Percentiles rank a stretch among this genome's conserved stretches.
Conservation (phyloP, 2,888 invertebrate species). For the Athalia rosae region DNA sequence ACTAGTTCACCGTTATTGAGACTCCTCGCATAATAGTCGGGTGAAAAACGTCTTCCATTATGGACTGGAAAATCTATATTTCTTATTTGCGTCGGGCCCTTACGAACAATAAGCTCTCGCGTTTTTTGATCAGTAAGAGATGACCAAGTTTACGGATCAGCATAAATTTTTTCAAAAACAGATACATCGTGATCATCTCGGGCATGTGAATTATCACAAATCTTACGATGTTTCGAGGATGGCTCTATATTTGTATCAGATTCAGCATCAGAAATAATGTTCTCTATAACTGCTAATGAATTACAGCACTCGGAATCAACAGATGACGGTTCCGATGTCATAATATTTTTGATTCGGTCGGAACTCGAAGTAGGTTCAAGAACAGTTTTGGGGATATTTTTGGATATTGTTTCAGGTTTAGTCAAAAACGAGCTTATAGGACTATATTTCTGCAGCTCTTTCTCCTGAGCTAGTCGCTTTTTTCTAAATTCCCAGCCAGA, state of each 20-base stretch:
- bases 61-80: conserved; percentile 47
- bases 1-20: conserved; percentile 49
- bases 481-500: conserved; percentile 24
- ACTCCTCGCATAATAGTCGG: conserved; percentile 46
- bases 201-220: too few relatives aligned
- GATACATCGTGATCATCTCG: too few relatives aligned
- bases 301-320: too few relatives aligned
- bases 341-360: too few relatives aligned
- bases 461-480: conserved; percentile 6
- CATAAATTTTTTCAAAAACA: conserved; percentile 1
- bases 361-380: too few relatives aligned
- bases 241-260: not conserved
- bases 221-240: not conserved
- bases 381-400: too few relatives aligned
- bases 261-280: too few relatives aligned
- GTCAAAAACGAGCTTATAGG: not conserved
- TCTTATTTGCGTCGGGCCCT: conserved; percentile 13
- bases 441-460: conserved; percentile 10
- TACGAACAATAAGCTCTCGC: conserved; percentile 32
- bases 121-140: conserved; percentile 47
- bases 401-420: not conserved
- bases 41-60: conserved; percentile 49
- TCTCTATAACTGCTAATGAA: too few relatives aligned
- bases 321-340: too few relatives aligned
- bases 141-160: conserved; percentile 24